Conservation (phyloP, 2,888 invertebrate genomes). For the Acronicta psi region DNA sequence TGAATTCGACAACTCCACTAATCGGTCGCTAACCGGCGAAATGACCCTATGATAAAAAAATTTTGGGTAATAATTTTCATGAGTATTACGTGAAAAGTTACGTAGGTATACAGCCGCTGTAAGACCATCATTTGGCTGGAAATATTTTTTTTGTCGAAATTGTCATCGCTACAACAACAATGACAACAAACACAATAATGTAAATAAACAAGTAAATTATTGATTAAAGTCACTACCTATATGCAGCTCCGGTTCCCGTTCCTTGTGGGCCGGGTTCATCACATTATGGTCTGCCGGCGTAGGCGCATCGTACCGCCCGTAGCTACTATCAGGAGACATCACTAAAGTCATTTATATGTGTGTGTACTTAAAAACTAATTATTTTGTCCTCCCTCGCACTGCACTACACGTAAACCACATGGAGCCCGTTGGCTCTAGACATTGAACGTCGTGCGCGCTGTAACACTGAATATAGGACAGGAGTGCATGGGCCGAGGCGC, state of each 20-base stretch:
- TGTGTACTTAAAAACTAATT: conserved; percentile 71
- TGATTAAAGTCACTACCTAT: conserved; percentile 88
- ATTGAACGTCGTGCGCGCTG: conserved; percentile 71
- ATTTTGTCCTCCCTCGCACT: conserved; percentile 78
- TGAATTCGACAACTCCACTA: too few species aligned
- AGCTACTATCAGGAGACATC: conserved; percentile 92
- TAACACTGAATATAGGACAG: conserved; percentile 79
- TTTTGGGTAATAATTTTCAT: too few species aligned
- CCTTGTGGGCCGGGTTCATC: conserved; percentile 81
- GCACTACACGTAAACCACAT: conserved; percentile 85
- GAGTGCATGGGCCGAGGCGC: conserved; percentile 77
- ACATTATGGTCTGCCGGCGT: conserved; percentile 86
- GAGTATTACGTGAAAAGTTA: too few species aligned
- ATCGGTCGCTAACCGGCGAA: too few species aligned
- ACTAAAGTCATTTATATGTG: conserved; percentile 80
- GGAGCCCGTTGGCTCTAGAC: conserved; percentile 67
- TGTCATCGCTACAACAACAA: conserved; percentile 18
- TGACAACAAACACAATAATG: conserved; percentile 27
- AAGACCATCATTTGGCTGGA: too few species aligned
- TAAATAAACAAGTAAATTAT: conserved; percentile 40
- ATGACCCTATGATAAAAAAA: too few species aligned
- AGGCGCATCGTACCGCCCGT: conserved; percentile 88
- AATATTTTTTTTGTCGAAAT: too few species aligned
- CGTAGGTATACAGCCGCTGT: too few species aligned
- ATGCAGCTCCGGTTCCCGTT: conserved; percentile 92